phyloP scores from a whole-genome alignment of 2,113 vertebrate genomes.

The Maccullochella peelii region DNA sequence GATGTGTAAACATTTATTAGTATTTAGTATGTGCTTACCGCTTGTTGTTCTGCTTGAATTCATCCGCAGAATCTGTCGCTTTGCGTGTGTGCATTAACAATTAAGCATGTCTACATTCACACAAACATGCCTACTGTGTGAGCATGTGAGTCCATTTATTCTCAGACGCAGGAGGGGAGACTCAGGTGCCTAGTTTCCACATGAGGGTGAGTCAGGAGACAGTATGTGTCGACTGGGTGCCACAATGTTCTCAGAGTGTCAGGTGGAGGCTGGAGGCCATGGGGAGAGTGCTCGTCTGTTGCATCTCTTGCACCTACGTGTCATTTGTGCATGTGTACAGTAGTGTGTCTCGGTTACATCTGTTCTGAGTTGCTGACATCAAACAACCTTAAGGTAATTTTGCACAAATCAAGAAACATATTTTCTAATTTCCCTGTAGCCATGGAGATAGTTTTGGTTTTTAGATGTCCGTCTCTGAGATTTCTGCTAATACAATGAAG shows the following conservation, averaged over 20 bases:
- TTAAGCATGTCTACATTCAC: slow-evolving; percentile 1
- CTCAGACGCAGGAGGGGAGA: slow-evolving; percentile 52
- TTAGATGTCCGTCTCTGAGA: neutral
- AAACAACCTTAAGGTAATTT: neutral
- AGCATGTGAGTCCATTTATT: slow-evolving; percentile 43
- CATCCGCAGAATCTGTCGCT: neutral
- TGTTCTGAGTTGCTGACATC: neutral
- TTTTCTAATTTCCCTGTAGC: neutral
- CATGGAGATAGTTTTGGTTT: neutral
- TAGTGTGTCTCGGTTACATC: slow-evolving; percentile 8
- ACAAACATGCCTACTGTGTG: slow-evolving; percentile 29
- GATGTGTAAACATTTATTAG: too few relatives aligned
- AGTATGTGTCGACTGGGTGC: slow-evolving; percentile 70
- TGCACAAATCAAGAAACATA: neutral
- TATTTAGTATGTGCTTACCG: neutral
- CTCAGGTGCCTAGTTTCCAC: slow-evolving; percentile 64
- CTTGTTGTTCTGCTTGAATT: neutral
- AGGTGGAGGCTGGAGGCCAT: slow-evolving; percentile 46
- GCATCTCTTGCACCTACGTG: slow-evolving; percentile 54
- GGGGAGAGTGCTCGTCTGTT: slow-evolving; percentile 25
- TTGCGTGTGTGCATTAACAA: neutral
- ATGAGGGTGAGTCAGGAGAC: slow-evolving; percentile 64
- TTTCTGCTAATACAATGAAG: neutral
- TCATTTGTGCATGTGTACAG: slow-evolving; percentile 52
- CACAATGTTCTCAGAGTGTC: slow-evolving; percentile 66